These are phyloP conservation scores for Parapristionchus giblindavisi DNA, from an alignment of 2,888 invertebrate species.

Conservation along the genomic window DNA sequence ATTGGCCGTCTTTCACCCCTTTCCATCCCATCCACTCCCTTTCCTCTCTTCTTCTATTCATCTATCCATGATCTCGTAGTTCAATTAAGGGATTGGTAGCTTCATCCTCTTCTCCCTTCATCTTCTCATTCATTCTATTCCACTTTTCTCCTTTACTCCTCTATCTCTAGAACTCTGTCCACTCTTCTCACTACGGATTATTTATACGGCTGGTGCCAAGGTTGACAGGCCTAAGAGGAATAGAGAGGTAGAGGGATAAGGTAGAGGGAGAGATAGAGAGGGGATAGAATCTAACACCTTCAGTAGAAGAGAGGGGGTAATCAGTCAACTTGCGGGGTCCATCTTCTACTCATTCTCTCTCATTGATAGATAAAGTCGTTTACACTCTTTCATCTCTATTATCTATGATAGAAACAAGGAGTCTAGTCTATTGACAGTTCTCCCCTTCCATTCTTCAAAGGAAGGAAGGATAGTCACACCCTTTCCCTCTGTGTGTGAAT, in stretches of 20 bases:
- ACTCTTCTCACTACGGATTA: constrained; percentile 14
- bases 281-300: constrained; percentile 28
- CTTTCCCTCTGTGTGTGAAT: no score
- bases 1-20: constrained; percentile 21
- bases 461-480: background rate
- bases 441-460: no score
- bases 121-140: no score
- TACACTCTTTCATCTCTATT: constrained; percentile 16
- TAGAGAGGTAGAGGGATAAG: constrained; percentile 15
- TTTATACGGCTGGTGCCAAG: constrained; percentile 37
- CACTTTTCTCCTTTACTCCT: constrained; percentile 1
- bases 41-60: background rate
- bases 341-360: no score
- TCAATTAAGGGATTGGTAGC: no score
- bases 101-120: no score
- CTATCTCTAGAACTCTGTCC: constrained; percentile 13
- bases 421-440: no score
- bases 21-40: background rate
- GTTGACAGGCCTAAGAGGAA: constrained; percentile 28
- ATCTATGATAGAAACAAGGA: no score
- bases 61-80: no score
- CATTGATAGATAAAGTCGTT: constrained; percentile 17
- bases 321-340: constrained; percentile 23
- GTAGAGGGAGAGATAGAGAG: background rate
- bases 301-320: no score